phyloP scores from a whole-genome alignment of 2,797 vertebrate genomes.

The Prionace glauca region DNA sequence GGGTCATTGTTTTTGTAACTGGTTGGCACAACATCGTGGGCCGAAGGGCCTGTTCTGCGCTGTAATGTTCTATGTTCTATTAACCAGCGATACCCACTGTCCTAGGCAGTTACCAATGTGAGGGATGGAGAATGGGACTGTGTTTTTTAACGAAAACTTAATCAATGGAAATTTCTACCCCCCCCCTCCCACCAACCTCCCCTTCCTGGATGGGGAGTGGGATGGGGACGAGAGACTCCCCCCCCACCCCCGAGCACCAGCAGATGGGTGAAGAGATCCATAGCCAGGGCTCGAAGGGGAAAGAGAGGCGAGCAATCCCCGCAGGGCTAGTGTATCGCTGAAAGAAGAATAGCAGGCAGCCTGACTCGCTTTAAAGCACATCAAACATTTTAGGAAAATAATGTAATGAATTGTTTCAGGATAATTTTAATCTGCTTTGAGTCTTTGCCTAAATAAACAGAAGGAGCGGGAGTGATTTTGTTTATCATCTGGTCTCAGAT shows the following conservation, averaged over 20 bases:
- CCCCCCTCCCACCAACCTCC: no score
- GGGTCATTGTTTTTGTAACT: no score
- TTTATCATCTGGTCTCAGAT: background rate
- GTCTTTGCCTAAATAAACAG: background rate
- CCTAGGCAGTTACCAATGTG: background rate
- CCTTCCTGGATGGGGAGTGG: background rate
- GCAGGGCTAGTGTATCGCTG: background rate
- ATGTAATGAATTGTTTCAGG: background rate
- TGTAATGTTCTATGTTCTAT: no score
- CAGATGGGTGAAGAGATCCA: background rate
- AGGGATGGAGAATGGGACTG: background rate
- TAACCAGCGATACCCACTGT: no score
- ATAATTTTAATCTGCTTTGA: conserved; percentile 22
- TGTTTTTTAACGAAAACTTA: background rate
- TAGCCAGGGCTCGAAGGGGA: background rate
- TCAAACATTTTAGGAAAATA: conserved; percentile 8
- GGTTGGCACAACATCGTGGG: no score
- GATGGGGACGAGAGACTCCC: background rate
- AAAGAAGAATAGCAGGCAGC: background rate
- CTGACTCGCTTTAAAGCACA: background rate
- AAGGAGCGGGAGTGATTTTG: background rate
- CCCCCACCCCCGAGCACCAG: no score
- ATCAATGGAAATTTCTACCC: no score
- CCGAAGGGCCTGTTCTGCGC: no score
- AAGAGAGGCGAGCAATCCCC: background rate